A percentile compares a stretch with the other conserved stretches of the same genome.
phyloP scores from a whole-genome alignment of 2,797 vertebrate species.

The Bovichtus variegatus region DNA sequence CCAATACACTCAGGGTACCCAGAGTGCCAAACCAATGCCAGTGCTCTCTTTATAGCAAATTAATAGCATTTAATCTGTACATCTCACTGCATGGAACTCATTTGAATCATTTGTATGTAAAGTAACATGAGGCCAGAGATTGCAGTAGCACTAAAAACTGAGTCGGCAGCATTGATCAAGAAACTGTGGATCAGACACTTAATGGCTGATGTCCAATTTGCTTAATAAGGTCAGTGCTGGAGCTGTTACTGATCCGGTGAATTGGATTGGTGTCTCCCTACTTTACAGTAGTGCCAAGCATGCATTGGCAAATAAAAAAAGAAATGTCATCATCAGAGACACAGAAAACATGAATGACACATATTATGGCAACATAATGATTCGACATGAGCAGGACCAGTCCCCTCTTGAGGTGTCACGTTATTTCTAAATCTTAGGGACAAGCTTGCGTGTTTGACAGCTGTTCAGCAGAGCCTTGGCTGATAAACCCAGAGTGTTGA shows the following conservation, averaged over 20 bases:
- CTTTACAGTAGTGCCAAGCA: background rate
- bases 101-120: background rate
- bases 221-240: background rate
- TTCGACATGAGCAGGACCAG: slow-evolving; percentile 27
- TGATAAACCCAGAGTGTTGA: slow-evolving; percentile 16
- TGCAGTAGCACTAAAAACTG: background rate
- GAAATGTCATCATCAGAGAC: background rate
- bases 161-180: background rate
- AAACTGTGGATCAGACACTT: background rate
- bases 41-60: background rate
- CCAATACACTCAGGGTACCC: background rate
- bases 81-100: slow-evolving; percentile 7
- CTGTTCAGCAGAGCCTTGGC: slow-evolving; percentile 11
- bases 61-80: slow-evolving; percentile 1
- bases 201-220: background rate
- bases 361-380: no score
- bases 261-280: background rate
- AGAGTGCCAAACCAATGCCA: background rate
- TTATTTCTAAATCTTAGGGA: slow-evolving; percentile 17
- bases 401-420: slow-evolving; percentile 22
- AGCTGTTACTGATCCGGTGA: background rate
- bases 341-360: slow-evolving; percentile 9
- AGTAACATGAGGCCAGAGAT: slow-evolving; percentile 2
- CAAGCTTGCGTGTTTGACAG: slow-evolving; percentile 17
- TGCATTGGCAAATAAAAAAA: background rate